Evolutionary conservation across 1,140 invertebrate genomes (phyloP).

Genomic region (Ectropis grisescens): DNA sequence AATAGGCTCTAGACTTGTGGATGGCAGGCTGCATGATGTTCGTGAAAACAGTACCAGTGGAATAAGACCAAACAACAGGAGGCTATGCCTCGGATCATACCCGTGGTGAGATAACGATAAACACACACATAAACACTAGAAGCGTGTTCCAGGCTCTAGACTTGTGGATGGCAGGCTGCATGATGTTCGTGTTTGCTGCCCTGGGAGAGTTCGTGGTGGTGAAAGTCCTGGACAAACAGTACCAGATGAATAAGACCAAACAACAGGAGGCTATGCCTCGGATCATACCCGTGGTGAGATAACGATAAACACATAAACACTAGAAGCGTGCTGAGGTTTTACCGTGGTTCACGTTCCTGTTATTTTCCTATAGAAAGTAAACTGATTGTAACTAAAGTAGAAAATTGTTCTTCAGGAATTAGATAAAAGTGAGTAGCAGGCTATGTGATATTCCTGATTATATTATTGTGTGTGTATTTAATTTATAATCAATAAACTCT

Average conservation of each 20-base stretch:
- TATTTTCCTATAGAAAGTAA: no score
- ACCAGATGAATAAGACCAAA: slow-evolving; percentile 73
- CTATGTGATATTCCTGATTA: no score
- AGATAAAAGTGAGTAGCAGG: no score
- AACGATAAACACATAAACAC: no score
- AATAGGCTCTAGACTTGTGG: slow-evolving; percentile 91
- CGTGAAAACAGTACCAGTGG: slow-evolving; percentile 78
- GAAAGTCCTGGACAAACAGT: slow-evolving; percentile 81
- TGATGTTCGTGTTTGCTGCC: slow-evolving; percentile 88
- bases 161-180: slow-evolving; percentile 90
- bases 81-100: slow-evolving; percentile 71
- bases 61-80: slow-evolving; percentile 66
- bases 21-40: slow-evolving; percentile 91
- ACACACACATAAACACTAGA: no score
- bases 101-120: slow-evolving; percentile 77
- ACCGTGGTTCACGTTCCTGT: no score
- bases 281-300: slow-evolving; percentile 75
- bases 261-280: slow-evolving; percentile 63
- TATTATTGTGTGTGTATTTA: no score
- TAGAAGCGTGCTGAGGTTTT: no score
- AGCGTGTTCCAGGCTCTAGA: slow-evolving; percentile 83
- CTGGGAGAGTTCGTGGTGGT: slow-evolving; percentile 89
- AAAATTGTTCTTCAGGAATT: no score
- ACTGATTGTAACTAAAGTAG: no score
- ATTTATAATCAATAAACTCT: no score